Percentiles rank a stretch among this genome's conserved stretches.
Conservation (phyloP, 2,797 vertebrate species). For the Crenichthys baileyi region DNA sequence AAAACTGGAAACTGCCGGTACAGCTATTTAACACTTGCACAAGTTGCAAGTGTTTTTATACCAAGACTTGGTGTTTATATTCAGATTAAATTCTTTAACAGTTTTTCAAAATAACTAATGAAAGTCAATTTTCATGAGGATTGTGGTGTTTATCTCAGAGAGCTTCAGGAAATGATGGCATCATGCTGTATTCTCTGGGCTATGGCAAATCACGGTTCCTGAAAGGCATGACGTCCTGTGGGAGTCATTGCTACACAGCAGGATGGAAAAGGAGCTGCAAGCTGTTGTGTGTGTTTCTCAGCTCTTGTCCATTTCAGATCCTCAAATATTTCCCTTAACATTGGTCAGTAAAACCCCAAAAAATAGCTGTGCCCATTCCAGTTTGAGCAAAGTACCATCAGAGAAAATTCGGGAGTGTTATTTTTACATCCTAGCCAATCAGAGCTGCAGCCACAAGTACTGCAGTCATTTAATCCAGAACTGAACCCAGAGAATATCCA, state of each 20-base stretch:
- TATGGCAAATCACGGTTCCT: background rate
- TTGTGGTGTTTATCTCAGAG: background rate
- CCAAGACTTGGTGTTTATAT: background rate
- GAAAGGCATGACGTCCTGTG: no score
- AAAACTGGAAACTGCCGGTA: background rate
- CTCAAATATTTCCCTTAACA: background rate
- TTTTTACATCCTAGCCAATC: constrained; percentile 2
- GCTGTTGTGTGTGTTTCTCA: background rate
- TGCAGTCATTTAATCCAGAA: background rate
- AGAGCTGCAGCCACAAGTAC: background rate
- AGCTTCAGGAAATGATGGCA: background rate
- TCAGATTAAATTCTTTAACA: background rate
- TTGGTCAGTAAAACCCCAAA: background rate
- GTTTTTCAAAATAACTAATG: background rate
- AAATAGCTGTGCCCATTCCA: background rate
- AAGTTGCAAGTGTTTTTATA: background rate
- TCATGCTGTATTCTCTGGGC: background rate
- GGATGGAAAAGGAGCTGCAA: background rate
- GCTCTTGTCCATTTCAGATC: background rate
- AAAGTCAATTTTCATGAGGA: background rate
- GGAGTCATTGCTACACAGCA: background rate
- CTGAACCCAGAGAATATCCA: background rate
- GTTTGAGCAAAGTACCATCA: background rate
- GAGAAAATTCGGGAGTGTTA: constrained; percentile 1
- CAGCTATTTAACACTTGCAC: background rate